Evolutionary conservation across 1,140 invertebrate species (phyloP).

Genomic region (Triops cancriformis): DNA sequence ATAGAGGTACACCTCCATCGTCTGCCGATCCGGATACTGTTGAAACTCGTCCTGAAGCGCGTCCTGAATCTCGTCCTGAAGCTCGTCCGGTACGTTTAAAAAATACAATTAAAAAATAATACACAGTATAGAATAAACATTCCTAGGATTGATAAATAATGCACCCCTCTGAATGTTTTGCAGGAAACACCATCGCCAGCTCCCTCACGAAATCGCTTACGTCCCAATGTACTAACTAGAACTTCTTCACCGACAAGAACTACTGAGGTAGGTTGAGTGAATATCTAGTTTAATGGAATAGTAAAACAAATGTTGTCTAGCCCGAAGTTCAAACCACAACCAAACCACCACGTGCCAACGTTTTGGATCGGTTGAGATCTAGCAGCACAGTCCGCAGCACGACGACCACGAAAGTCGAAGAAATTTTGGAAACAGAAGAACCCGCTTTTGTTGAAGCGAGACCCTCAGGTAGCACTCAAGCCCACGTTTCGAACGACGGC

Average conservation of each 20-base stretch:
- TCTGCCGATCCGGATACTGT: not conserved
- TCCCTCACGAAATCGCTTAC: not conserved
- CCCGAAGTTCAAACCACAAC: not conserved
- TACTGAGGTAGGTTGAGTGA: not conserved
- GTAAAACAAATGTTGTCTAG: not conserved
- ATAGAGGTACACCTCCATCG: not conserved
- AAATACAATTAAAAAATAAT: no score
- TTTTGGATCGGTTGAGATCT: not conserved
- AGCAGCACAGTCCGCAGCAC: not conserved
- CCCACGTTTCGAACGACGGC: not conserved
- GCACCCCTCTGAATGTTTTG: not conserved
- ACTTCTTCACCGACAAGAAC: not conserved
- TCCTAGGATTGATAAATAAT: not conserved
- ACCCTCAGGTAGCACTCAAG: not conserved
- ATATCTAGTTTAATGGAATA: not conserved
- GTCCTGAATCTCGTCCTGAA: not conserved
- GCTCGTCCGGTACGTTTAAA: not conserved
- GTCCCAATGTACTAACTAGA: not conserved
- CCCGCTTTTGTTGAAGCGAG: not conserved
- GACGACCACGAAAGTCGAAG: not conserved
- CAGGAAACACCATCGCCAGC: not conserved
- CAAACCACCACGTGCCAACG: not conserved
- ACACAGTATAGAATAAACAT: no score
- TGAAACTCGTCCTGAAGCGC: not conserved
- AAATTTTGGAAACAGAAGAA: conserved; percentile 14